Base-by-base conservation (phyloP, 2,888 invertebrate species). In the Gerris lacustris region DNA sequence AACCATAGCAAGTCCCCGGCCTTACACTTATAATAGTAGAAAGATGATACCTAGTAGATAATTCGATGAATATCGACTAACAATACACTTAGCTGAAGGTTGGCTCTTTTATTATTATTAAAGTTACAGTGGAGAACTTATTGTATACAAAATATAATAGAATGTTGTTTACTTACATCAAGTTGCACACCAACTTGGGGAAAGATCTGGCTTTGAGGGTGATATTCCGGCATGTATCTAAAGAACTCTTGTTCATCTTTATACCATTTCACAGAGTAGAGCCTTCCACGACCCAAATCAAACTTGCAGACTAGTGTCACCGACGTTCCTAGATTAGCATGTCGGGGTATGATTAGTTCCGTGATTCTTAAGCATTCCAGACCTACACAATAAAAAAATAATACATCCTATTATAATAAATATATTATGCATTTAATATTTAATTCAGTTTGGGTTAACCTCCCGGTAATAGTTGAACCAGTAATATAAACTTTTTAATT, bases 261-360 rank as follows among this genome's bases (percentile, higher is more conserved):
- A 75, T 77, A 77, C 77, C 77, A 77, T 69, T 77, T 77, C 72
- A 77, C 77, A 5, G 77, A 77, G 72, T 77, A 76, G 9, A 77
- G 73, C 6, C 72, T 75, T 9, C 72, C 72, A 6, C 71, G 66
- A 43, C 73, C 76, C 18, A 76, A 71, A 66, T 76, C 75, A 72
- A 76, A 77, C 47, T 73, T 71, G 72, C 77, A 77, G n/a, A 67
- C 69, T 68, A 77, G 72, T 6, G 73, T 73, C 43, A 76, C 76
- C 9, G 74, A 72, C 6, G 74, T 71, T n/a, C 76, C 74, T 11
- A 76, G 69, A 71, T 77, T 76, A 17, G 75, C 77, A 71, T 75
- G 73, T 15, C 66, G 69, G 4, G 77, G 77, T 18, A 78, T 76
- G 7, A 68, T 71, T 44, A 77, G 73, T 15, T 74, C 73, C 44